Evolutionary conservation across 2,888 invertebrate species (phyloP), one percentile per base, ranked within the genome.

Genomic region (Volucella inflata): DNA sequence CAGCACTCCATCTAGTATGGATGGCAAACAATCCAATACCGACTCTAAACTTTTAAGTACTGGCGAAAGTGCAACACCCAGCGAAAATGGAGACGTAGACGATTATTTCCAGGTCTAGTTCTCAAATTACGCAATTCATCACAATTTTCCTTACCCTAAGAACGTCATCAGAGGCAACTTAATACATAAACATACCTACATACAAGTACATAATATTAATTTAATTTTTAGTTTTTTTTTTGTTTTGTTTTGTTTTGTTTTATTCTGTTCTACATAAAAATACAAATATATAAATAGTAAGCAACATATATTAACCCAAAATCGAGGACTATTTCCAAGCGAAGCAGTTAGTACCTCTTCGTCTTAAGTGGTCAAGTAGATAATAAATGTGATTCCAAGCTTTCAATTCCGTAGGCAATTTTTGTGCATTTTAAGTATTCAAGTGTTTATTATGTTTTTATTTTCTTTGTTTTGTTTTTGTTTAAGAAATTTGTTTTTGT

Each of bases 91-190:
- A 60, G 89, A 91, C 68, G 92, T 92, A 44, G 91, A 91, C 88
- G 93, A 93, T 88, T 93, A 92, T 87, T 93, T 92, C 88, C 92
- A 93, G 89, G 92, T 93, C 85, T 92, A 89, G 89, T 36, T 51
- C 46, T 75, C 67, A 64, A 70, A 38, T 36, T 51, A 46, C 16
- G 17, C 16, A 71, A 42, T 57, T 67, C 82, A 77, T 67, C 75
- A 70, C 76, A 48, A 72, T 75, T 70, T 71, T 30, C 17, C 65
- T 64, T 36, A 83, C 57, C 65, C 67, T 67, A 79, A 77, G 75
- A 81, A 77, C 67, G 85, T 76, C 85, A 81, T 38, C 67, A 81
- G 85, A 85, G 85, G 85, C 85, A 85, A 80, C 51, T 81, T 51
- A 70, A 72, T 64, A 57, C 70, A 75, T 67, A 55, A 57, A 78